Evolutionary conservation across 2,888 invertebrate genomes (phyloP), one percentile per base, ranked within the genome.

Genomic region (Vesta saturnalis): DNA sequence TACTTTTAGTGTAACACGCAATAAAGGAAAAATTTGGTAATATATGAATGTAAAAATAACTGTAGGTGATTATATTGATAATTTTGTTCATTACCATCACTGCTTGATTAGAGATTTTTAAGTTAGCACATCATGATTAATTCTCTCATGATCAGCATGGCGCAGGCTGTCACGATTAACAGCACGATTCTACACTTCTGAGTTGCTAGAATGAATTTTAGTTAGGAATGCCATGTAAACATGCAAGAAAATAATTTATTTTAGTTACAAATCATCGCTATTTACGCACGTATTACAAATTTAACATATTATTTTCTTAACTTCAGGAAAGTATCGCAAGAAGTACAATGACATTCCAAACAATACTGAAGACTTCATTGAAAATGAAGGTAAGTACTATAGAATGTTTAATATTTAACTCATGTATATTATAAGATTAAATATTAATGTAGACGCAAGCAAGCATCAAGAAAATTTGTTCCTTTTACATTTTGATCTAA

Each of bases 151-250:
- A 78, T 64, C 79, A 77, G 78, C 78, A 79, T 79, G 79, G 79
- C 75, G 78, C 79, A 74, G 79, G 76, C 79, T 79, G 80, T 78
- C 78, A 80, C 80, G 79, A 79, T 80, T 77, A 79, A 76, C 78
- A 74, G 72, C 77, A 77, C 76, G 75, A 77, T 77, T 78, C 77
- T 74, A 75, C 77, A 78, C 79, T 79, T 79, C 72, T 75, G 69
- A 78, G 77, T 79, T 79, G 78, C 78, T 80, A 79, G 73, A 77
- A 76, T 75, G 76, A 75, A 78, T 77, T 76, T 76, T 77, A 75
- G 62, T 74, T 73, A 73, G 75, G 76, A 79, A 81, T 77, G 79
- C 75, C 77, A 74, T 73, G 76, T 74, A 70, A 76, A 76, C 80
- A 80, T 79, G 80, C 80, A 73, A 81, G 74, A 65, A 59, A 69